These are phyloP conservation scores for Dufourea novaeangliae DNA, from an alignment of 1,140 invertebrate genomes.

Conservation along the genomic window DNA sequence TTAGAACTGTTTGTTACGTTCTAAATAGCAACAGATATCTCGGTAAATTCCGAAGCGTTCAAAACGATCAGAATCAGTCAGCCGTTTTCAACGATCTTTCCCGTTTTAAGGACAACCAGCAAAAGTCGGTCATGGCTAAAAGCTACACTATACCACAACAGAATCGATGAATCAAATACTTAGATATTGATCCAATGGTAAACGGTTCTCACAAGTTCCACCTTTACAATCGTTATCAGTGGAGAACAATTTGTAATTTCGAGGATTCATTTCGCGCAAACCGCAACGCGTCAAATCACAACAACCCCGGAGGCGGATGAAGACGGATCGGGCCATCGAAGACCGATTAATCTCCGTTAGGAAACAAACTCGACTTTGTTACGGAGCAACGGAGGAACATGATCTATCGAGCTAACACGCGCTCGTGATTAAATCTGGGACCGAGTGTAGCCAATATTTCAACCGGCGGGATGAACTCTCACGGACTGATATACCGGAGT, in stretches of 20 bases:
- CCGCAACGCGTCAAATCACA: background rate
- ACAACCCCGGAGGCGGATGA: background rate
- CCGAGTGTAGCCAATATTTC: conserved; percentile 15
- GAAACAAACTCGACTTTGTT: background rate
- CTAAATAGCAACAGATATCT: background rate
- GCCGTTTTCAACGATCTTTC: conserved; percentile 16
- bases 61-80: conserved; percentile 23
- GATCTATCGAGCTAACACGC: conserved; percentile 10
- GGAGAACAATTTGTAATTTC: background rate
- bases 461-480: conserved; percentile 15
- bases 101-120: conserved; percentile 6
- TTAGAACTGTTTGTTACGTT: background rate
- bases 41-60: conserved; percentile 17
- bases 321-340: background rate
- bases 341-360: background rate
- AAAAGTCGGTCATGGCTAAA: conserved; percentile 31
- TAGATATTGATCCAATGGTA: no score
- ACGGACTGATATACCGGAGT: background rate
- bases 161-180: conserved; percentile 1
- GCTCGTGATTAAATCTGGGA: conserved; percentile 23
- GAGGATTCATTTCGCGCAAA: background rate
- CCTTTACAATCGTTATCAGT: background rate
- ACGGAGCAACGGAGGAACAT: background rate
- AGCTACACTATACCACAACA: conserved; percentile 6
- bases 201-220: background rate